Evolutionary conservation across 2,888 invertebrate species (phyloP).

Genomic region (Temnothorax unifasciatus): DNA sequence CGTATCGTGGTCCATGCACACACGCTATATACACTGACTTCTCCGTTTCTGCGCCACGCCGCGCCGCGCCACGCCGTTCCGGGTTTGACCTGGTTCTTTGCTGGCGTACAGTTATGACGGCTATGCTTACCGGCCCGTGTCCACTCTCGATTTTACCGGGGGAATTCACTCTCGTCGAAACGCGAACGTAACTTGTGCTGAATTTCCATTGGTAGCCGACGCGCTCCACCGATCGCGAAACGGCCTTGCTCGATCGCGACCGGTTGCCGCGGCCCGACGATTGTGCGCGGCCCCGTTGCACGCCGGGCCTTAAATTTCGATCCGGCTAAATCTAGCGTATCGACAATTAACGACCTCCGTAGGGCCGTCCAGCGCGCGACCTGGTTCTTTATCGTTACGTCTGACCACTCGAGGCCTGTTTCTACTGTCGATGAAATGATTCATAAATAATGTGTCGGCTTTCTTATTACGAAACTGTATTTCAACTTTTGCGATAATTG

Average conservation of each 20-base stretch:
- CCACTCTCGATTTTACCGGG: conserved; percentile 80
- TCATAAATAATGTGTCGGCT: conserved; percentile 3
- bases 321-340: conserved; percentile 61
- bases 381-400: conserved; percentile 59
- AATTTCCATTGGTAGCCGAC: conserved; percentile 76
- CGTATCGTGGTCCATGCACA: neutral
- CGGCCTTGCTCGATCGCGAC: conserved; percentile 77
- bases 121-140: conserved; percentile 69
- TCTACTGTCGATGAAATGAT: neutral
- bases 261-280: conserved; percentile 60
- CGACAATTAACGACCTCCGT: conserved; percentile 60
- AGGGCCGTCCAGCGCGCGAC: conserved; percentile 53
- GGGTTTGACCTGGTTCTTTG: conserved; percentile 56
- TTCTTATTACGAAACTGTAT: neutral
- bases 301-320: conserved; percentile 63
- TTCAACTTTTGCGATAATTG: neutral
- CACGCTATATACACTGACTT: neutral
- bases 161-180: conserved; percentile 79
- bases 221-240: conserved; percentile 78
- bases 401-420: conserved; percentile 29
- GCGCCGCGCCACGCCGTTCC: conserved; percentile 15
- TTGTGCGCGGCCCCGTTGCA: conserved; percentile 39
- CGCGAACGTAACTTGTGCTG: conserved; percentile 64
- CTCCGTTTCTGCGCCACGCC: conserved; percentile 22
- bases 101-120: conserved; percentile 68